Evolutionary conservation across 2,113 vertebrate species (phyloP), one percentile per base, ranked within the genome.

Genomic region (Gobius niger): DNA sequence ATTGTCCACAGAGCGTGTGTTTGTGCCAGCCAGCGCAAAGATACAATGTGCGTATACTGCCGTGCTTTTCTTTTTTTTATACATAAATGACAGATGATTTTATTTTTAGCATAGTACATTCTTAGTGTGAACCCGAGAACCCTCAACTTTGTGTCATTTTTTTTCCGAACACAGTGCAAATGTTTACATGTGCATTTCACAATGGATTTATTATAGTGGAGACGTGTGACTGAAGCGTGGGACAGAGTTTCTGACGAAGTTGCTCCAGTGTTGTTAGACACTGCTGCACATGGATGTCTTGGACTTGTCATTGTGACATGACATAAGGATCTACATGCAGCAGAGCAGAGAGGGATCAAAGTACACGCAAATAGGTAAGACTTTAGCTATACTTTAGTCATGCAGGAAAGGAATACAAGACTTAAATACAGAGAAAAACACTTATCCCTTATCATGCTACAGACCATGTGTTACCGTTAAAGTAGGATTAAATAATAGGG

Each of bases 1-100:
- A 81, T 91, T 90, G 88, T 91, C 80, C 78, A 67, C 46, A 61
- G 77, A 73, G 76, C 51, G 82, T 80, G 82, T 34, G 52, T 70
- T 77, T 42, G 91, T 92, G 90, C 85, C 91, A 91, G 90, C 83
- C 90, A 85, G 78, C 65, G 88, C 81, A 79, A 85, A 87, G 88
- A 82, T 62, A 82, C 85, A 83, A 86, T 81, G 81, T 85, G 81
- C 78, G 73, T 74, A 74, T 78, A 51, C 67, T 70, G 41, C 40
- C 66, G 65, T 54, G 18, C 47, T 62, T 34, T 9, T 65, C 47
- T 44, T 56, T 41, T 44, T 68, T 51, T 60, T 53, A 5, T 40
- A 51, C 57, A 16, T 72, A n/a, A n/a, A n/a, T n/a, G 54, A 13
- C 68, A 70, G 65, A 67, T 46, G 68, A n/a, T 11, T 0, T 2